A percentile compares a stretch with the other conserved stretches of the same genome.
phyloP scores from a whole-genome alignment of 2,113 vertebrate species.

The Anser cygnoides region DNA sequence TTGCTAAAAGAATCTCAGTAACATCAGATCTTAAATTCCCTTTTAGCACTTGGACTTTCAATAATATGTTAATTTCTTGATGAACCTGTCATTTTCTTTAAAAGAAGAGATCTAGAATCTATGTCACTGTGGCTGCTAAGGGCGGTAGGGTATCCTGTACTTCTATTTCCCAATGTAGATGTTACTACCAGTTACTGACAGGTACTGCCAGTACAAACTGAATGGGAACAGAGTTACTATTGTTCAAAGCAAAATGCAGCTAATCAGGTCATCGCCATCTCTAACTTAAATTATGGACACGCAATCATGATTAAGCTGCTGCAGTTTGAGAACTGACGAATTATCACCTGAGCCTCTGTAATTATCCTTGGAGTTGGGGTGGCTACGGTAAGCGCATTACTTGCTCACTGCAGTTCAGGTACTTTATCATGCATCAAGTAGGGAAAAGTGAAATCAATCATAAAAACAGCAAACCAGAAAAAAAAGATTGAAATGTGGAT shows the following conservation, averaged over 20 bases:
- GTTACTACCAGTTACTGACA: not conserved
- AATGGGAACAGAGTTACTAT: not conserved
- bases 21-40: not conserved
- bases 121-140: not conserved
- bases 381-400: not conserved
- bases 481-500: not conserved
- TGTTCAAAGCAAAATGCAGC: not conserved
- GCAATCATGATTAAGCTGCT: not conserved
- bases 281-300: not conserved
- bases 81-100: accelerated
- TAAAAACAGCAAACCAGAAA: not conserved
- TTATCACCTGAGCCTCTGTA: not conserved
- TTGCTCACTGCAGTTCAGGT: not conserved
- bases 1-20: not conserved
- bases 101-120: not conserved
- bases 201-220: not conserved
- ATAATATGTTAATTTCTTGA: accelerated
- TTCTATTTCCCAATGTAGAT: not conserved
- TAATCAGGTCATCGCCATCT: not conserved
- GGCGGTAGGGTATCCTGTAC: not conserved
- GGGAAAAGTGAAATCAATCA: not conserved
- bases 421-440: not conserved
- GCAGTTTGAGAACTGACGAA: not conserved
- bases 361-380: not conserved
- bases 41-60: not conserved